Conservation (phyloP, 2,113 vertebrate species). For the Cephalopholis sonnerati region DNA sequence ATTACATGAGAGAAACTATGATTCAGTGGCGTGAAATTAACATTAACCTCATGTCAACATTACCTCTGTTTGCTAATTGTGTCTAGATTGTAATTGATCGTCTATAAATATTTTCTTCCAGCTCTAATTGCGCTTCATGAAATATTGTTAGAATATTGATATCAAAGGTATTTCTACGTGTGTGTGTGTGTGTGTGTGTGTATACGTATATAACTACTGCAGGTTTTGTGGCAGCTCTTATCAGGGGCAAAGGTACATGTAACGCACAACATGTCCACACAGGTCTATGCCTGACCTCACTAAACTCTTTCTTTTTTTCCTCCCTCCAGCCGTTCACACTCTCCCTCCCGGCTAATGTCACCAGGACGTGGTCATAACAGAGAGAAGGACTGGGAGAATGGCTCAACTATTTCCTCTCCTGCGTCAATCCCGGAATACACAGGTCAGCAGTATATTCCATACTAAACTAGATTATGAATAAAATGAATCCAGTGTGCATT, state of each 20-base stretch:
- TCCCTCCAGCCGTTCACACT: constrained; percentile 84
- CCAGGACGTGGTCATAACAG: constrained; percentile 88
- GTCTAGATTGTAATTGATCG: background rate
- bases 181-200: background rate
- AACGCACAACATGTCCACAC: background rate
- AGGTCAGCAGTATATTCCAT: constrained; percentile 75
- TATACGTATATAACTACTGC: background rate
- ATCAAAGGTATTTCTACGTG: background rate
- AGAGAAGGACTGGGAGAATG: constrained; percentile 92
- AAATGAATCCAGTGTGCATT: background rate
- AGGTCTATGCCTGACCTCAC: background rate
- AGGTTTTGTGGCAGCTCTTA: constrained; percentile 7
- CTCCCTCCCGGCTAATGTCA: constrained; percentile 89
- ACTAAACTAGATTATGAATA: background rate
- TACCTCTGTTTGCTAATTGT: background rate
- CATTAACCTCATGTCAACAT: too few species aligned
- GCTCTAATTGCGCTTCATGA: background rate
- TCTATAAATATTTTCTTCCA: background rate
- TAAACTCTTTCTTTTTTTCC: constrained; percentile 1
- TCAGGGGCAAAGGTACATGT: constrained; percentile 16
- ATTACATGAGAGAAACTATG: background rate
- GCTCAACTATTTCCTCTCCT: constrained; percentile 90
- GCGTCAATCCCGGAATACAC: constrained; percentile 94
- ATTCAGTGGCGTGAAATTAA: background rate
- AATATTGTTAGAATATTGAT: background rate